Evolutionary conservation across 1,140 invertebrate genomes (phyloP).

Genomic region (Magallana gigas): DNA sequence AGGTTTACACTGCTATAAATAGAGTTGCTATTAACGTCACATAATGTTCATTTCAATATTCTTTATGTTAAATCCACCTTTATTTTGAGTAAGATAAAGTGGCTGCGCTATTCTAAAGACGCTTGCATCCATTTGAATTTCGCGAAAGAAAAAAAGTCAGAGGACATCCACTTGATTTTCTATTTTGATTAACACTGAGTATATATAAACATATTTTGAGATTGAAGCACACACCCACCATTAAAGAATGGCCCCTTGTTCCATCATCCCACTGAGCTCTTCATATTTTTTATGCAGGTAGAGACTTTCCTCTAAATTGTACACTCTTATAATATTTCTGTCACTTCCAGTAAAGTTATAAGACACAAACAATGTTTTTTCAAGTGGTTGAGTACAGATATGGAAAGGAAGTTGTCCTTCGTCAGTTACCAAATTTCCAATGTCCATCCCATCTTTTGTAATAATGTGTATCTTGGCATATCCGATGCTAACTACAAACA

Average conservation of each 20-base stretch:
- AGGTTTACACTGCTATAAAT: too few species aligned
- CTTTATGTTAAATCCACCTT: too few species aligned
- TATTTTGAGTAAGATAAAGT: too few species aligned
- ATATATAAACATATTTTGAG: not conserved
- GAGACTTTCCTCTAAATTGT: constrained; percentile 14
- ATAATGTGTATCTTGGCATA: constrained; percentile 25
- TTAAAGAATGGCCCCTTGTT: not conserved
- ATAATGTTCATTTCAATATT: too few species aligned
- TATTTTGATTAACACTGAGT: not conserved
- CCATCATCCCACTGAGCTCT: not conserved
- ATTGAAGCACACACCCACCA: not conserved
- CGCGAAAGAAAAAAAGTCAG: not conserved
- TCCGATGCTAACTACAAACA: constrained; percentile 40
- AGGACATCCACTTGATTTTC: not conserved
- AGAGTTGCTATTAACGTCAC: too few species aligned
- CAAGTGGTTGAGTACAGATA: constrained; percentile 25
- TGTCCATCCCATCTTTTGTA: not conserved
- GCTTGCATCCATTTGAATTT: too few species aligned
- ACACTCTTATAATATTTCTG: constrained; percentile 35
- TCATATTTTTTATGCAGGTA: not conserved
- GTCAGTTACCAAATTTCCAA: not conserved
- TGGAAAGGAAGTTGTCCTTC: constrained; percentile 22
- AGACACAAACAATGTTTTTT: not conserved
- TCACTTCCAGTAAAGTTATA: constrained; percentile 25
- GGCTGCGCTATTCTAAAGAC: too few species aligned